A percentile compares a stretch with the other conserved stretches of the same genome.
These are phyloP conservation scores for Pecten maximus DNA, from an alignment of 2,888 invertebrate species.

Conservation along the genomic window DNA sequence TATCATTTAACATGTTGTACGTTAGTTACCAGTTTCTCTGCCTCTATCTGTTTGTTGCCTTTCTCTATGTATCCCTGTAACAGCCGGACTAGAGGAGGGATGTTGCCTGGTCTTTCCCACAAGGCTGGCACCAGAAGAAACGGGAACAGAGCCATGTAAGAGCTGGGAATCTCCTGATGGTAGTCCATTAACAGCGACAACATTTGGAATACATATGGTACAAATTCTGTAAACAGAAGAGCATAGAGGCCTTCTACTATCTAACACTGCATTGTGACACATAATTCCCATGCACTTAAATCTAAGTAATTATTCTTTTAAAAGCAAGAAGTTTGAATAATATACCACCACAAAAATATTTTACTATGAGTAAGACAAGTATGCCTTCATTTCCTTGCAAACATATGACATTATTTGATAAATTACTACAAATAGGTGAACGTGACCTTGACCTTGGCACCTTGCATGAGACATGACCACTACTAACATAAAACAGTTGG, in stretches of 20 bases:
- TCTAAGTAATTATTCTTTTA: too few species aligned
- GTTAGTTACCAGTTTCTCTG: slow-evolving; percentile 76
- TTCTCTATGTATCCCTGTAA: slow-evolving; percentile 92
- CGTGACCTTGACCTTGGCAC: too few species aligned
- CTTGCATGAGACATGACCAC: too few species aligned
- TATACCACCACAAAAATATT: too few species aligned
- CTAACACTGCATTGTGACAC: too few species aligned
- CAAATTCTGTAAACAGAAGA: slow-evolving; percentile 89
- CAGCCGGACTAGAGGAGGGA: slow-evolving; percentile 95
- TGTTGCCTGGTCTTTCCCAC: slow-evolving; percentile 97
- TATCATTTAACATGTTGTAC: not conserved
- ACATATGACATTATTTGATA: too few species aligned
- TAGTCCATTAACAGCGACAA: slow-evolving; percentile 93
- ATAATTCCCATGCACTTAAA: too few species aligned
- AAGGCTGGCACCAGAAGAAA: slow-evolving; percentile 94
- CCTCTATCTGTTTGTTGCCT: slow-evolving; percentile 87
- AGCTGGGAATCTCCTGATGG: slow-evolving; percentile 86
- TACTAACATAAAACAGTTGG: too few species aligned
- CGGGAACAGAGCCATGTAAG: slow-evolving; percentile 94
- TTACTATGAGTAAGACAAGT: too few species aligned
- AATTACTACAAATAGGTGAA: too few species aligned
- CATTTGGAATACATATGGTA: slow-evolving; percentile 99
- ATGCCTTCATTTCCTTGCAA: too few species aligned
- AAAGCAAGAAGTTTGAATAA: too few species aligned
- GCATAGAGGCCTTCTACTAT: not conserved